Evolutionary conservation across 2,797 vertebrate genomes (phyloP).

Genomic region (Mycteria americana): DNA sequence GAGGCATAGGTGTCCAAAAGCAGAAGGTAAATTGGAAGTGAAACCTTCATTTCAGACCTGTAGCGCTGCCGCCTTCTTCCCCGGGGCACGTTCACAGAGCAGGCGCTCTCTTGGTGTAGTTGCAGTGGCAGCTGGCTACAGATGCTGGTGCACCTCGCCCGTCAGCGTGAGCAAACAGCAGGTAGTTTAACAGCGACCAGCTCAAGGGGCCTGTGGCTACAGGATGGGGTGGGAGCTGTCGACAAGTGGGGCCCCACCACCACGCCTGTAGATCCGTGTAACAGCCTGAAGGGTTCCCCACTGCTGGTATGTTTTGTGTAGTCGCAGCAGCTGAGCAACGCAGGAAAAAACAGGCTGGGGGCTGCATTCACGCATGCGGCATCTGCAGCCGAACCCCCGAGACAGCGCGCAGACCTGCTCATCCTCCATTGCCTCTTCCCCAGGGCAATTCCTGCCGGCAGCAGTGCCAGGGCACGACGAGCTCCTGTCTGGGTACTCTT

Average conservation of each 20-base stretch:
- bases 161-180: rapidly evolving
- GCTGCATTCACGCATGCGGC: rapidly evolving
- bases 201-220: not conserved
- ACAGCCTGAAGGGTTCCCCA: not conserved
- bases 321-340: not conserved
- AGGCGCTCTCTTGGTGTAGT: not conserved
- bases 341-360: not conserved
- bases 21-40: not conserved
- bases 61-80: not conserved
- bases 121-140: not conserved
- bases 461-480: not conserved
- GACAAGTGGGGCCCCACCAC: not conserved
- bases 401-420: not conserved
- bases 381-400: not conserved
- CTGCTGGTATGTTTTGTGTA: not conserved
- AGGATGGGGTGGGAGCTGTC: not conserved
- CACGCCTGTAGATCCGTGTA: rapidly evolving
- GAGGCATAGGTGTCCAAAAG: not conserved
- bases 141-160: rapidly evolving
- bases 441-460: not conserved
- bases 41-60: not conserved
- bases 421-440: not conserved
- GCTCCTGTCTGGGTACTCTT: not conserved
- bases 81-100: rapidly evolving
- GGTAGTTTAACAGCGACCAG: too few species aligned